Percentiles rank a stretch among this genome's conserved stretches.
Conservation (phyloP, 2,888 invertebrate genomes). For the Malachius bipustulatus region DNA sequence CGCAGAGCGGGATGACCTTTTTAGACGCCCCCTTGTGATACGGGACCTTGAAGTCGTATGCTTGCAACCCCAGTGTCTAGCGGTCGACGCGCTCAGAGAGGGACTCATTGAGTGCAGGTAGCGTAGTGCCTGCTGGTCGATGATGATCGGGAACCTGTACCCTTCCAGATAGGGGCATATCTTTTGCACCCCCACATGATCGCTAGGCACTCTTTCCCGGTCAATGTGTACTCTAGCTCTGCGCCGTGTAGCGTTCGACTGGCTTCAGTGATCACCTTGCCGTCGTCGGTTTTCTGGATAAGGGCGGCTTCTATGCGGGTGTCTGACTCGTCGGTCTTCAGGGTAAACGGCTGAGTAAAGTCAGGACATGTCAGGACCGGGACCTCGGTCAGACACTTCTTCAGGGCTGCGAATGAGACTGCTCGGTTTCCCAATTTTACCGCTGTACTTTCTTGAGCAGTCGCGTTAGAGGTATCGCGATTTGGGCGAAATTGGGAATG, state of each 20-base stretch:
- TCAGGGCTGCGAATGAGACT: not conserved
- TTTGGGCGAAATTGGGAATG: constrained; percentile 12
- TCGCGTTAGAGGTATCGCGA: constrained; percentile 9
- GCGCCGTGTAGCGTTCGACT: not conserved
- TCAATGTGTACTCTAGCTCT: not conserved
- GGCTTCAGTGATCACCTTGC: not conserved
- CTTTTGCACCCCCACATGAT: not conserved
- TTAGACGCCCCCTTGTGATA: no score
- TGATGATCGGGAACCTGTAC: not conserved
- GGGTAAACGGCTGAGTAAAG: not conserved
- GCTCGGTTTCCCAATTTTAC: constrained; percentile 4
- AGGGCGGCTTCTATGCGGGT: not conserved
- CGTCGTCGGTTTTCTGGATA: not conserved
- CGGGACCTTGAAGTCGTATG: no score
- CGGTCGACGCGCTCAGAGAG: no score
- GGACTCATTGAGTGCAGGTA: constrained; percentile 3
- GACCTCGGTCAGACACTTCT: constrained; percentile 1
- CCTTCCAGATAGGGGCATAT: not conserved
- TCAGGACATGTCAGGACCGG: not conserved
- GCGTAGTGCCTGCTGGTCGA: not conserved
- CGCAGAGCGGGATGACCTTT: no score
- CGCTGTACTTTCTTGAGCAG: constrained; percentile 6
- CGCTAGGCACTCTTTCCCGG: constrained; percentile 3
- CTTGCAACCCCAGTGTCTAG: no score
- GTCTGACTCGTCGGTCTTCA: not conserved